Evolutionary conservation across 1,140 invertebrate species (phyloP), one percentile per base, ranked within the genome.

Genomic region (Diploscapter pachys): DNA sequence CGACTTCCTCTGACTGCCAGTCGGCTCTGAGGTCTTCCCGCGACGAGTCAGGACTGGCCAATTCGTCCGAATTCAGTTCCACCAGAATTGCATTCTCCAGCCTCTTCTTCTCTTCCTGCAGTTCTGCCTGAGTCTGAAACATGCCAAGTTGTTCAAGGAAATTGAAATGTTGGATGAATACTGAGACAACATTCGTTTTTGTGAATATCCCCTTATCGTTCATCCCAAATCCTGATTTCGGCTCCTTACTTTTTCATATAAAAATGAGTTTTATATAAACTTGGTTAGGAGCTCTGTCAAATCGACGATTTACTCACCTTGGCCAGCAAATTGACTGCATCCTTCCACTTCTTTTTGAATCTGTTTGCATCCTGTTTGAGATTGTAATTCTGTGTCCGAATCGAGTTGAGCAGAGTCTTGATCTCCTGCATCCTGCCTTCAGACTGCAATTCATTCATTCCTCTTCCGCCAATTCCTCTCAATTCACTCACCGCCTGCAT

Each of bases 351-450:
- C 59, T 93, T 88, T 83, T 96, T 94, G 83, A 96, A 97, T 59
- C 95, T 89, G 81, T 92, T 91, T 63, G 93, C 92, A 87, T 97
- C 95, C 0, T 93, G 94, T 87, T 98, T 98, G 0, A 98, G 86
- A 84, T 98, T 95, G 75, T 93, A 91, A 86, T 97, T 98, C 85
- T 68, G 66, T n/a, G 66, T 55, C 51, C 9, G 31, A 31, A 31
- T 31, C 31, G 31, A 31, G 31, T 31, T 31, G 31, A 31, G 31
- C 31, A 31, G 31, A 31, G 31, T 31, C 31, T 31, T 31, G 31
- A 31, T 31, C 31, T 31, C 31, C 31, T 31, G 31, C 31, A 31
- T 31, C 31, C 31, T 31, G 31, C 31, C 31, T 31, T 31, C 31
- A 31, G 31, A 31, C 31, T 31, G 31, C 31, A 31, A 31, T 31